Base-by-base conservation (phyloP, 2,888 invertebrate species). In the Pyrocoelia pectoralis region DNA sequence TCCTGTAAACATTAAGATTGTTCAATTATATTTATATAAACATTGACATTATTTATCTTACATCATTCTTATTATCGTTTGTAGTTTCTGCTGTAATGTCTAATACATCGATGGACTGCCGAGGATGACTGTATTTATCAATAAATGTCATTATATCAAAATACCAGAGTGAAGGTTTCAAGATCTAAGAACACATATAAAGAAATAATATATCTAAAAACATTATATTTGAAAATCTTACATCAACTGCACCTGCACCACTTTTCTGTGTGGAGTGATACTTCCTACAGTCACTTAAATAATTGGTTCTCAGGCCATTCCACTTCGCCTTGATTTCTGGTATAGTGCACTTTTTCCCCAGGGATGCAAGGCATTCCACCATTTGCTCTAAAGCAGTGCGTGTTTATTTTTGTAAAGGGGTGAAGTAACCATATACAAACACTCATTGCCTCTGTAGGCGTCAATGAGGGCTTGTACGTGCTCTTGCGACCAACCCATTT, bases 331-430 rank as follows among this genome's bases (percentile, higher is more conserved):
- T 51, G 10, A 51, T 51, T 29, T 51, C 51, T n/a, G 51, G 28
- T 24, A 10, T 28, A 1, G 51, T 51, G 19, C 3, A 2, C 1
- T 19, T 19, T 51, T n/a, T 19, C 28, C 29, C 24, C 10, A 28
- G 4, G 8, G 48, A 6, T 48, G 6, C 15, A 18, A 48, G 18
- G 12, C 12, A 18, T 29, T 24, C 14, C 14, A 6, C 28, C 1
- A 51, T 51, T 28, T 51, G 4, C 10, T 51, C 9, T 14, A 24
- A 51, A 2, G n/a, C 14, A 13, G 24, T n/a, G 28, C 15, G 12
- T 51, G 51, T 28, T 51, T 51, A 29, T 51, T 51, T 51, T 51
- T 51, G 2, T 51, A 51, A 1, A 14, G 9, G 12, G 12, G 19
- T 19, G 24, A 24, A 24, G 19, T 51, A 3, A 51, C 51, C 14